Evolutionary conservation across 2,797 vertebrate genomes (phyloP).

Genomic region (Notamacropus eugenii): DNA sequence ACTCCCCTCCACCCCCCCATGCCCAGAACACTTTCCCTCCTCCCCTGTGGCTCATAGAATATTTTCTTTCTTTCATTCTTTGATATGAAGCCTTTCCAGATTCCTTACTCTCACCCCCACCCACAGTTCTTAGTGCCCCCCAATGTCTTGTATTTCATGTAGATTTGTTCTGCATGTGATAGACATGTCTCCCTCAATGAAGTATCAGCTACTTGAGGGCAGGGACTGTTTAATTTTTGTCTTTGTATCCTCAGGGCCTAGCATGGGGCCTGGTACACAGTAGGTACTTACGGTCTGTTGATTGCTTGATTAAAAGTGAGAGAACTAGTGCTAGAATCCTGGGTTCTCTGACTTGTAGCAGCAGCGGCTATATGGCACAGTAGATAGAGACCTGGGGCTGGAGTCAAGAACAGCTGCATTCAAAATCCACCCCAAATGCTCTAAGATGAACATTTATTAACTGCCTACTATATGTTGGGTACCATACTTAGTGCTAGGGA

Average conservation of each 20-base stretch:
- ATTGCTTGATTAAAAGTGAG: neutral
- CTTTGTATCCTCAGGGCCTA: constrained; percentile 2
- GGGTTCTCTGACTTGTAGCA: too few relatives aligned
- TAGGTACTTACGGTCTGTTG: neutral
- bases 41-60: neutral
- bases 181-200: neutral
- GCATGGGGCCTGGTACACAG: neutral
- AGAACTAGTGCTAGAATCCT: neutral
- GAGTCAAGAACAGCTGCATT: too few relatives aligned
- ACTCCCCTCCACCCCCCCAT: neutral
- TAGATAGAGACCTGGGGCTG: too few relatives aligned
- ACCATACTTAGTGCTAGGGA: neutral
- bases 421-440: too few relatives aligned
- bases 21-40: neutral
- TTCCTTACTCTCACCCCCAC: neutral
- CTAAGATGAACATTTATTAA: neutral
- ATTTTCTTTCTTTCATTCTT: neutral
- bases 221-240: constrained; percentile 11
- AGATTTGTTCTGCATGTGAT: neutral
- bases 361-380: neutral
- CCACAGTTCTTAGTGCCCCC: neutral
- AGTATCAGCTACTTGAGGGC: constrained; percentile 4
- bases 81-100: constrained; percentile 12
- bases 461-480: too few relatives aligned
- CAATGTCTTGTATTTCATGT: constrained; percentile 6